phyloP scores from a whole-genome alignment of 1,140 invertebrate genomes.

The Lepeophtheirus salmonis region DNA sequence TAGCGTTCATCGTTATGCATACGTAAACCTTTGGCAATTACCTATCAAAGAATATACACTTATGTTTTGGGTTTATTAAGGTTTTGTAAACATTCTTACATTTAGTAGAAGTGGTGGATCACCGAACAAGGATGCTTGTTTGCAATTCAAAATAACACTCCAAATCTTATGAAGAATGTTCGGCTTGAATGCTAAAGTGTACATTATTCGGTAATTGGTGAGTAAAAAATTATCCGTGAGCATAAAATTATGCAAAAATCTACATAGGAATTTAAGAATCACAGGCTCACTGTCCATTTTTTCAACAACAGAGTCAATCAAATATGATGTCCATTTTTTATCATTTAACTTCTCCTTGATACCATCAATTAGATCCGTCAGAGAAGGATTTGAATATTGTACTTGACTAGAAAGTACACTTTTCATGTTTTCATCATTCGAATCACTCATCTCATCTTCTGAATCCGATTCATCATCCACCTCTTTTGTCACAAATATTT shows the following conservation, averaged over 20 bases:
- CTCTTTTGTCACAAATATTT: not conserved
- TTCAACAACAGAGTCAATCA: conserved; percentile 32
- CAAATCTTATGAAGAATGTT: conserved; percentile 60
- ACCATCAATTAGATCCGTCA: not conserved
- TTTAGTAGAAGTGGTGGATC: conserved; percentile 39
- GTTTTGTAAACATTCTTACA: not conserved
- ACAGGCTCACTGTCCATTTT: conserved; percentile 36
- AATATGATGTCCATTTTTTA: not conserved
- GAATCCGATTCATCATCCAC: not conserved
- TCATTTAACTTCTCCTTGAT: not conserved
- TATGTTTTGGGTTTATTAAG: not conserved
- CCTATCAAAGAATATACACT: conserved; percentile 26
- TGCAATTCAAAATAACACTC: conserved; percentile 34
- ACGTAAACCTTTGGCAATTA: conserved; percentile 45
- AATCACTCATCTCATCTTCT: not conserved
- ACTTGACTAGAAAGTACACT: not conserved
- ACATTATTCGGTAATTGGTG: conserved; percentile 58
- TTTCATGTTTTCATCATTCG: not conserved
- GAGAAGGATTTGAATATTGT: not conserved
- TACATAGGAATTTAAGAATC: conserved; percentile 41
- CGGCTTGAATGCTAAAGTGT: conserved; percentile 64
- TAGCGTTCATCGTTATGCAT: conserved; percentile 43
- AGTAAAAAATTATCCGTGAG: conserved; percentile 50
- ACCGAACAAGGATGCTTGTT: conserved; percentile 41
- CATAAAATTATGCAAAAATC: conserved; percentile 54